These are phyloP conservation scores for Bombus turneri DNA, from an alignment of 1,140 invertebrate species.

Conservation along the genomic window DNA sequence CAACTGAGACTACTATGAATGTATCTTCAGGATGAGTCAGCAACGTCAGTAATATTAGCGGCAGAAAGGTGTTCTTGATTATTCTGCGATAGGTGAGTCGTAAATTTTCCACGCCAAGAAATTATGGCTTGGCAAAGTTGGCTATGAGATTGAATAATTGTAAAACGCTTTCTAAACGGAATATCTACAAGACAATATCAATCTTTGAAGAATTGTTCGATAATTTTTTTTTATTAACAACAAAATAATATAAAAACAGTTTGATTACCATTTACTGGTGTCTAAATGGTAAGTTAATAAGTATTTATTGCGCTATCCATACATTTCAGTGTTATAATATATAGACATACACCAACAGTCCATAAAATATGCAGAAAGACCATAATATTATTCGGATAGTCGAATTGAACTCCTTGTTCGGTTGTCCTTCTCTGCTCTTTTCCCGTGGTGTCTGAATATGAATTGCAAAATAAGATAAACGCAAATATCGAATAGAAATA, in stretches of 20 bases:
- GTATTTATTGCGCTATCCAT: too few relatives aligned
- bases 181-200: neutral
- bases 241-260: neutral
- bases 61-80: slow-evolving; percentile 8
- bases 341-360: too few relatives aligned
- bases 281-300: too few relatives aligned
- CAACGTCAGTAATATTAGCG: slow-evolving; percentile 3
- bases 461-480: neutral
- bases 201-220: neutral
- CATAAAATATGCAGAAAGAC: too few relatives aligned
- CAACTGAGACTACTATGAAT: neutral
- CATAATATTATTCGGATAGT: too few relatives aligned
- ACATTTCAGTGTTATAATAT: too few relatives aligned
- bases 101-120: slow-evolving; percentile 5
- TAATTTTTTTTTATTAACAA: neutral
- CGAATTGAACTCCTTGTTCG: too few relatives aligned
- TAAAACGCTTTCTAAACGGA: neutral
- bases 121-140: slow-evolving; percentile 6
- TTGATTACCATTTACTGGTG: neutral
- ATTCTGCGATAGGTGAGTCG: slow-evolving; percentile 29
- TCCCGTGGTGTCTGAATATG: too few relatives aligned
- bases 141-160: slow-evolving; percentile 5
- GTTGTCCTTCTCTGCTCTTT: too few relatives aligned
- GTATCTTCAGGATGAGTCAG: slow-evolving; percentile 23
- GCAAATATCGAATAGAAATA: neutral